phyloP scores from a whole-genome alignment of 2,113 vertebrate genomes.

The Galeopterus variegatus region DNA sequence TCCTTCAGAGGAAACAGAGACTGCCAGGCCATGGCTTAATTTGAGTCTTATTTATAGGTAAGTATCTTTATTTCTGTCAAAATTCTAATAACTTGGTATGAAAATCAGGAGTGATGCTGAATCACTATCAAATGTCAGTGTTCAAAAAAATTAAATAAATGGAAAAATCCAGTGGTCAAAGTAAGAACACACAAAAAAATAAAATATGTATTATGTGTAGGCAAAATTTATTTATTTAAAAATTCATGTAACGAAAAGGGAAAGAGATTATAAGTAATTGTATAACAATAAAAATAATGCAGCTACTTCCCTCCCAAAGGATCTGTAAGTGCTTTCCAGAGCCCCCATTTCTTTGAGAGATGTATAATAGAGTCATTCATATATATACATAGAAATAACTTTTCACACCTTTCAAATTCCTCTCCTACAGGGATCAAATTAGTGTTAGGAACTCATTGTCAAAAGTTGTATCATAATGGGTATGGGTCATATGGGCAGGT shows the following conservation, averaged over 20 bases:
- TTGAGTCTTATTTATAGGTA: slow-evolving; percentile 47
- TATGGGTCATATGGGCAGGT: background rate
- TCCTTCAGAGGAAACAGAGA: background rate
- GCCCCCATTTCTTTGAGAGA: background rate
- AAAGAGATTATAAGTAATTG: slow-evolving; percentile 49
- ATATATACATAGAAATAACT: slow-evolving; percentile 13
- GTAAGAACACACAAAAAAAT: slow-evolving; percentile 10
- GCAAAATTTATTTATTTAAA: slow-evolving; percentile 35
- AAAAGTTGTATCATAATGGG: background rate
- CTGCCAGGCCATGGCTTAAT: background rate
- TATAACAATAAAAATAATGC: background rate
- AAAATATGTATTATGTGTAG: background rate
- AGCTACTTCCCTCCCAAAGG: background rate
- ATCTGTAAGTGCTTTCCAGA: background rate
- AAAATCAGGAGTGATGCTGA: background rate
- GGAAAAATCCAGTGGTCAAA: slow-evolving; percentile 53
- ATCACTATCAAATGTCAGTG: slow-evolving; percentile 16
- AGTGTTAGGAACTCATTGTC: background rate
- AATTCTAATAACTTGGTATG: background rate
- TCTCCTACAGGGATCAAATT: slow-evolving; percentile 2
- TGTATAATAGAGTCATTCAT: background rate
- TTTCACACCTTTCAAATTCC: slow-evolving; percentile 4
- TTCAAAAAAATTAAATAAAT: slow-evolving; percentile 57
- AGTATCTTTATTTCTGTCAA: slow-evolving; percentile 40
- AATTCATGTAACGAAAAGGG: slow-evolving; percentile 39